Conservation (phyloP, 2,888 invertebrate species). For the Xestobium rufovillosum region DNA sequence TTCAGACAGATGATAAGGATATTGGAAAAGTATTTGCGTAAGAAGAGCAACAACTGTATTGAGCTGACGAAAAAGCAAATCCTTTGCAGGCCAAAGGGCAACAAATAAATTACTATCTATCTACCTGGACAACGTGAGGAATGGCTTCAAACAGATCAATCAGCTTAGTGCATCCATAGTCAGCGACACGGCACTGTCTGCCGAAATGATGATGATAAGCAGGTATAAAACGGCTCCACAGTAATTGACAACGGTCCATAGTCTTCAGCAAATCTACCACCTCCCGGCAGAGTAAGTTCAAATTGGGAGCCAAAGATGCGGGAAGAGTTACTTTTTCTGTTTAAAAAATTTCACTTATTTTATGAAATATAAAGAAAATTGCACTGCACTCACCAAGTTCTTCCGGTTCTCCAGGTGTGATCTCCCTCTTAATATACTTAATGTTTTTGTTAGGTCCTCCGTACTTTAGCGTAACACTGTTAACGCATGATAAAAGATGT, state of each 20-base stretch:
- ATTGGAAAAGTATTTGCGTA: no score
- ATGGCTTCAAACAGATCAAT: slow-evolving; percentile 85
- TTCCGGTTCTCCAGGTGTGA: slow-evolving; percentile 23
- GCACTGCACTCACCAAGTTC: slow-evolving; percentile 22
- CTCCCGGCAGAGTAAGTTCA: slow-evolving; percentile 79
- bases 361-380: slow-evolving; percentile 9
- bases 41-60: no score
- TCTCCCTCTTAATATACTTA: slow-evolving; percentile 34
- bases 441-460: slow-evolving; percentile 40
- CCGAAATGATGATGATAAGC: slow-evolving; percentile 96
- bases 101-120: no score
- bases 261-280: slow-evolving; percentile 77
- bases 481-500: slow-evolving; percentile 78
- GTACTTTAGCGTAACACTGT: slow-evolving; percentile 52
- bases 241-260: slow-evolving; percentile 73
- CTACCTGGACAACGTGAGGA: slow-evolving; percentile 76
- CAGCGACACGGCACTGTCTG: slow-evolving; percentile 88
- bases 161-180: slow-evolving; percentile 92
- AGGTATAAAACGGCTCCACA: slow-evolving; percentile 82
- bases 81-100: no score
- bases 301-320: slow-evolving; percentile 60
- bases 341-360: no score
- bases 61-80: no score
- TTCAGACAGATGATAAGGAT: no score
- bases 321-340: slow-evolving; percentile 59